A percentile compares a stretch with the other conserved stretches of the same genome.
These are phyloP conservation scores for Camptogramma bilineatum DNA, from an alignment of 2,888 invertebrate genomes.

Conservation along the genomic window DNA sequence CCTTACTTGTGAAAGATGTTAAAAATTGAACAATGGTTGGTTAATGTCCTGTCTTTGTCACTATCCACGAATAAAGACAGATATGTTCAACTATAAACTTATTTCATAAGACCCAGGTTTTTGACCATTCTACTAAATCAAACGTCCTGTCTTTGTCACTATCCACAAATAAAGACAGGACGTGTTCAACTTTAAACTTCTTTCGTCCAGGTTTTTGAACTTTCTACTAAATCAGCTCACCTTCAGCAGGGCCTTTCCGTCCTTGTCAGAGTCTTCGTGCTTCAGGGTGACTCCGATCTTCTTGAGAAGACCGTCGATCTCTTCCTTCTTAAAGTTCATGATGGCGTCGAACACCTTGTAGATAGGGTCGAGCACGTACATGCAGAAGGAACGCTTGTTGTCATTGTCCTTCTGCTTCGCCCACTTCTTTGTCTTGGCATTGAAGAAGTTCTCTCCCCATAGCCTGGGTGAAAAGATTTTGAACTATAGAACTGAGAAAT, in stretches of 20 bases:
- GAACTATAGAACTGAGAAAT: no score
- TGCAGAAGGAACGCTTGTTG: slow-evolving; percentile 98
- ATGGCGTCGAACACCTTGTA: slow-evolving; percentile 94
- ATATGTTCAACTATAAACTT: no score
- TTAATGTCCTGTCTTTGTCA: no score
- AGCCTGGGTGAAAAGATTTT: slow-evolving; percentile 70
- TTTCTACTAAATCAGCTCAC: slow-evolving; percentile 59
- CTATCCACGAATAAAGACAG: no score
- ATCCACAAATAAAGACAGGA: no score
- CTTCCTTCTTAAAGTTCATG: slow-evolving; percentile 98
- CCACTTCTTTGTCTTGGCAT: slow-evolving; percentile 99
- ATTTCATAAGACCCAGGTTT: no score
- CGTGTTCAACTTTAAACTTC: no score
- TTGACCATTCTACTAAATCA: no score
- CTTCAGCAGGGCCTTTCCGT: slow-evolving; percentile 98
- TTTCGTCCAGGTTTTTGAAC: no score
- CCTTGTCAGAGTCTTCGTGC: slow-evolving; percentile 98
- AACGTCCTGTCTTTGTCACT: no score
- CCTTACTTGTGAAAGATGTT: no score
- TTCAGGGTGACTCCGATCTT: slow-evolving; percentile 97
- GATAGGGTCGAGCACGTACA: slow-evolving; percentile 99
- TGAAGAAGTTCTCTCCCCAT: slow-evolving; percentile 99
- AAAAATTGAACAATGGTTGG: no score
- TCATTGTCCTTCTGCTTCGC: slow-evolving; percentile 95
- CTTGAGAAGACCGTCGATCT: slow-evolving; percentile 93